These are phyloP conservation scores for Latrodectus elegans DNA, from an alignment of 2,888 invertebrate genomes.

Conservation along the genomic window DNA sequence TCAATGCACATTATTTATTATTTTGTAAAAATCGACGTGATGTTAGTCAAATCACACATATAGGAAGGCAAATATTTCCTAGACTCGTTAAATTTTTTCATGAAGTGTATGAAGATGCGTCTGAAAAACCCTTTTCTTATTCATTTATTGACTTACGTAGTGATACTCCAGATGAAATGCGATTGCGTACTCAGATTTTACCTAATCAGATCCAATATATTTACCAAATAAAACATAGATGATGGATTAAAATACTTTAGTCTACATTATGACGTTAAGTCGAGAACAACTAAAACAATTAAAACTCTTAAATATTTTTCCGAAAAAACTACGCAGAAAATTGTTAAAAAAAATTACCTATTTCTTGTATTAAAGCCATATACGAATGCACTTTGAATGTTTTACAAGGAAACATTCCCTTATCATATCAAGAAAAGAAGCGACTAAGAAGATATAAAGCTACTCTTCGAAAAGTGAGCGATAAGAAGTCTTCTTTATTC, in stretches of 20 bases:
- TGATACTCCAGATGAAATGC: no score
- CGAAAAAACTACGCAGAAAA: neutral
- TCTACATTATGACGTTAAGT: neutral
- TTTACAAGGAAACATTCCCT: neutral
- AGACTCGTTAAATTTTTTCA: neutral
- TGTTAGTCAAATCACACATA: no score
- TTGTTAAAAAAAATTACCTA: neutral
- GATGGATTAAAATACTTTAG: neutral
- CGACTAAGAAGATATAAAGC: neutral
- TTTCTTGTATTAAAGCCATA: neutral
- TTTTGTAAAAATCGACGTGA: no score
- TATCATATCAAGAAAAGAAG: neutral
- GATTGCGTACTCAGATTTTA: no score
- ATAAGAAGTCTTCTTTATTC: no score
- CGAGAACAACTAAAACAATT: neutral
- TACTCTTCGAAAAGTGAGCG: no score
- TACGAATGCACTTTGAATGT: neutral
- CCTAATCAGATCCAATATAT: no score
- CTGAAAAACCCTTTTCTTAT: neutral
- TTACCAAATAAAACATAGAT: no score
- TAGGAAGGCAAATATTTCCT: no score
- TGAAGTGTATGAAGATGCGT: constrained; percentile 11
- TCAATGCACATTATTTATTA: no score
- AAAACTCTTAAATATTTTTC: neutral
- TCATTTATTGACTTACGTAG: neutral